Percentiles rank a stretch among this genome's conserved stretches.
phyloP scores from a whole-genome alignment of 2,797 vertebrate genomes.

The Gallinago stenura region DNA sequence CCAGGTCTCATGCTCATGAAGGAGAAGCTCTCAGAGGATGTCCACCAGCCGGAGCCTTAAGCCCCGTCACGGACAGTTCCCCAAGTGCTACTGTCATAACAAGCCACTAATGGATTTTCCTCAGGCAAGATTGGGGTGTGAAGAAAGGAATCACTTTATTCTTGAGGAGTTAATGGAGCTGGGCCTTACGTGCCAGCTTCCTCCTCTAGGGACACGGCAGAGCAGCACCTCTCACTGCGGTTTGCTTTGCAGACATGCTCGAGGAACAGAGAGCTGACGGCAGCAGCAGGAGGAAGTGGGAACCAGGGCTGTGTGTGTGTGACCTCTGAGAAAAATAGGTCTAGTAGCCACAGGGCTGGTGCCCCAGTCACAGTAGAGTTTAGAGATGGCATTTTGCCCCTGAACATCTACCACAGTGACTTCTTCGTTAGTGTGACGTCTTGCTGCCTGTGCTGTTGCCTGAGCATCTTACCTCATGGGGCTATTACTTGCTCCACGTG shows the following conservation, averaged over 20 bases:
- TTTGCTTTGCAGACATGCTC: neutral
- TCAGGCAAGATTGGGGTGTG: neutral
- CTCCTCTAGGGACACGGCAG: neutral
- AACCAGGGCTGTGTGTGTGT: neutral
- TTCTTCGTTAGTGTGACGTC: neutral
- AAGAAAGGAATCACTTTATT: neutral
- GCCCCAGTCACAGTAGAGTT: neutral
- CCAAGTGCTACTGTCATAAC: neutral
- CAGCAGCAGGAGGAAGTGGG: neutral
- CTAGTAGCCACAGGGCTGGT: neutral
- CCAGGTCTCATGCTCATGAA: neutral
- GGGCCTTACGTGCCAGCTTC: neutral
- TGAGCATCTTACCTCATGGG: neutral
- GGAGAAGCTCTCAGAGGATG: neutral
- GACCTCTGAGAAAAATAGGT: neutral
- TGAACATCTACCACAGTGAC: neutral
- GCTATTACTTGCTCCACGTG: neutral
- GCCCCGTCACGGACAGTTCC: accelerated
- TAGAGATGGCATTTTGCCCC: neutral
- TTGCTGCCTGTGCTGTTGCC: neutral
- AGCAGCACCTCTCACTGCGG: neutral
- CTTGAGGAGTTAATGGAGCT: neutral
- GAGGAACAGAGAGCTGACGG: neutral
- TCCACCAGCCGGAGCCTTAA: neutral
- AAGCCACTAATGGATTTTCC: neutral